Evolutionary conservation across 2,113 vertebrate genomes (phyloP), one percentile per base, ranked within the genome.

Genomic region (Psittacus erithacus): DNA sequence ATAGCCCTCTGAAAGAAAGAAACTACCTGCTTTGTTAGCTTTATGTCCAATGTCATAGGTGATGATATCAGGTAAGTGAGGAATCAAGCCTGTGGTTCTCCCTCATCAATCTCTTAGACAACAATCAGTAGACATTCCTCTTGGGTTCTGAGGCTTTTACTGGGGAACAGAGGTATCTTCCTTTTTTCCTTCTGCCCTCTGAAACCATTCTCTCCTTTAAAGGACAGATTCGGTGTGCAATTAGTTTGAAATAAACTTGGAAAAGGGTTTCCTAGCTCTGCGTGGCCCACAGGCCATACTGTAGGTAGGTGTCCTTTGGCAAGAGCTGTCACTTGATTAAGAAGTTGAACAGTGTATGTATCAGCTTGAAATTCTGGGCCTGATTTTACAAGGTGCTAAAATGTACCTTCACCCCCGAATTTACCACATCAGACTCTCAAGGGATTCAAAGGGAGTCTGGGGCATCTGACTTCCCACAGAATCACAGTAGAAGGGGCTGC

Each of bases 91-190:
- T 46, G 17, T 74, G 31, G 9, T 60, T 85, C 74, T 82, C 17
- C 28, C 27, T 71, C 78, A 63, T 55, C 50, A 29, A 3, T 23
- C 39, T 76, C 39, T 80, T 50, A 64, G 4, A 39, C 5, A 24
- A 50, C 18, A 71, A 35, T 43, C 33, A 47, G 69, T 47, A 91
- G 39, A 82, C 17, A 31, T 60, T 70, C 23, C 9, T 67, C 31
- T 35, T 44, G 35, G 10, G 22, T 2, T 7, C 18, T 63, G n/a
- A 85, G 28, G 25, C 10, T 87, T 92, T 82, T 59, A 29, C 2
- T 39, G 28, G 28, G 16, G 6, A 49, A 27, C 7, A 31, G 7
- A 4, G 4, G 5, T 7, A 6, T 4, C 2, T 46, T 18, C 13
- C 43, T 27, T 18, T 10, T 6, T 39, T 39, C 38, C 2, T 43